Conservation (phyloP, 1,140 invertebrate genomes). For the Aphis gossypii region DNA sequence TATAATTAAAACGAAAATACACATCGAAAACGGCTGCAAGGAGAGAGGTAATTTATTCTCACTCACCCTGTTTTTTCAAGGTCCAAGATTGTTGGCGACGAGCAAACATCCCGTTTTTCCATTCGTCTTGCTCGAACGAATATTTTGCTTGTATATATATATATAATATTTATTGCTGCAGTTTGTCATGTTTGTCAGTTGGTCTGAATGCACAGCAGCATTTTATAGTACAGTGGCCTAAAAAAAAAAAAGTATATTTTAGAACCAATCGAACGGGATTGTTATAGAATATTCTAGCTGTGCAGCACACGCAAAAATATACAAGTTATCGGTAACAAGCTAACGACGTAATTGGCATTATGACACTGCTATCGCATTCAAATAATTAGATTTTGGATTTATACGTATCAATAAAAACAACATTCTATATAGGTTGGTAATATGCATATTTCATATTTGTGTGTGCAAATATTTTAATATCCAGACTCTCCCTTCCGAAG, state of each 20-base stretch:
- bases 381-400: background rate
- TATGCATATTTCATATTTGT: background rate
- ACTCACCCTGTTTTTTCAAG: background rate
- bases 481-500: too few species aligned
- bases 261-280: background rate
- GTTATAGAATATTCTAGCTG: background rate
- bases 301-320: background rate
- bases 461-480: background rate
- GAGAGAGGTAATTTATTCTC: background rate
- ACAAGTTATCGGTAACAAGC: background rate
- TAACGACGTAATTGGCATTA: background rate
- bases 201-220: too few species aligned
- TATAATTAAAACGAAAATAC: background rate
- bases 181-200: background rate
- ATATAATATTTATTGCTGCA: background rate
- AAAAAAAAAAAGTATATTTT: background rate
- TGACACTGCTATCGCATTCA: background rate
- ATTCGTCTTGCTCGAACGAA: background rate
- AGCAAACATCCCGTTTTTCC: background rate
- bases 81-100: background rate
- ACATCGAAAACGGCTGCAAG: background rate
- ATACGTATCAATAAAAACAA: background rate
- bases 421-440: background rate
- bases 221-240: background rate
- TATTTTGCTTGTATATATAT: background rate